Evolutionary conservation across 2,113 vertebrate genomes (phyloP).

Genomic region (Myotis yumanensis): DNA sequence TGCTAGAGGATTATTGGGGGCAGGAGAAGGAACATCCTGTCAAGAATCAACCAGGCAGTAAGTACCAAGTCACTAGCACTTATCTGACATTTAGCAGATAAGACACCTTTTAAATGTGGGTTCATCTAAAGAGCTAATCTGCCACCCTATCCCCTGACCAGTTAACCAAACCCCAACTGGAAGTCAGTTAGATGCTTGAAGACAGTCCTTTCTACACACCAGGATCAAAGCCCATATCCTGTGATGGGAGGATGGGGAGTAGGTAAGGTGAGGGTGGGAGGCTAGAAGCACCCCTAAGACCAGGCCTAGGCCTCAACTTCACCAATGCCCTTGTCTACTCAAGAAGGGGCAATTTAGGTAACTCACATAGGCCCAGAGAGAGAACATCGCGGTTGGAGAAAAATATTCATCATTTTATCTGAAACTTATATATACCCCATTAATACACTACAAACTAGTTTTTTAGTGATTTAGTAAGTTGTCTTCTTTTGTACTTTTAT

Average conservation of each 20-base stretch:
- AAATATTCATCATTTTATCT: not conserved
- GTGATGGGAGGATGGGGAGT: accelerated
- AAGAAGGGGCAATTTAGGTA: not conserved
- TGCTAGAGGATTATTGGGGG: not conserved
- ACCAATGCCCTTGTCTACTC: not conserved
- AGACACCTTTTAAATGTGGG: not conserved
- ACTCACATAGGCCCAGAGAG: not conserved
- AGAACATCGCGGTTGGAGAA: not conserved
- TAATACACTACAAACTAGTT: not conserved
- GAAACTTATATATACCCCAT: not conserved
- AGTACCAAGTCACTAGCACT: not conserved
- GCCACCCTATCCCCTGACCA: not conserved
- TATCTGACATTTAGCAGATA: not conserved
- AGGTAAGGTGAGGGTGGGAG: accelerated
- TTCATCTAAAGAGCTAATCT: not conserved
- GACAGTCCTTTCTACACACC: not conserved
- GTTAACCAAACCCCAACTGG: not conserved
- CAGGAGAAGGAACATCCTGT: not conserved
- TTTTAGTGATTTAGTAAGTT: not conserved
- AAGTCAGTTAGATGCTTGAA: not conserved
- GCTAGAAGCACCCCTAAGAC: not conserved
- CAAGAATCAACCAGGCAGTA: not conserved
- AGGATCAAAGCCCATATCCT: not conserved
- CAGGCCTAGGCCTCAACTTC: not conserved
- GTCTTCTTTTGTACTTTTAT: not conserved